phyloP scores from a whole-genome alignment of 2,888 invertebrate species.

The Carpatolechia fugitivella region DNA sequence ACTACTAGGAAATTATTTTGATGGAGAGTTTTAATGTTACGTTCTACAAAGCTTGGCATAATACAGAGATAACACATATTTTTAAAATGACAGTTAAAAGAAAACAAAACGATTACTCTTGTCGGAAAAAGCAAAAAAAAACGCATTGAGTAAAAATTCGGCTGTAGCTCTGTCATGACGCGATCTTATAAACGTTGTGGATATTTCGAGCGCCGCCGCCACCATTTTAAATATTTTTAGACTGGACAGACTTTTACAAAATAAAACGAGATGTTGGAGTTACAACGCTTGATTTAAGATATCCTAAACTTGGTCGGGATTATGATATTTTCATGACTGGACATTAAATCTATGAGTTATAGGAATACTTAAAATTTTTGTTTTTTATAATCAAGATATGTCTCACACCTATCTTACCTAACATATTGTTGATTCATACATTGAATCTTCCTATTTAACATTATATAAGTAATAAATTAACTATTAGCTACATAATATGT shows the following conservation, averaged over 20 bases:
- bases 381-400: too few species aligned
- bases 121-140: slow-evolving; percentile 1
- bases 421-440: too few species aligned
- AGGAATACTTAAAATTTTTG: too few species aligned
- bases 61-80: too few species aligned
- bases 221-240: slow-evolving; percentile 69
- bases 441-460: too few species aligned
- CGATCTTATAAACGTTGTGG: slow-evolving; percentile 44
- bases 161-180: slow-evolving; percentile 39
- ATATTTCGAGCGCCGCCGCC: slow-evolving; percentile 63
- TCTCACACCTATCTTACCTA: too few species aligned
- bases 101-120: slow-evolving; percentile 5
- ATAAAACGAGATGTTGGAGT: slow-evolving; percentile 64
- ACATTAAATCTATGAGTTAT: too few species aligned
- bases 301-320: slow-evolving; percentile 29
- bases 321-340: slow-evolving; percentile 1
- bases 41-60: too few species aligned
- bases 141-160: slow-evolving; percentile 26
- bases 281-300: slow-evolving; percentile 54
- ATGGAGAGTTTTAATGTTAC: too few species aligned
- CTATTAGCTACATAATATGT: too few species aligned
- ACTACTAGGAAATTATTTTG: too few species aligned
- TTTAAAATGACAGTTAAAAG: not conserved
- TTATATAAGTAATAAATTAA: too few species aligned
- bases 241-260: slow-evolving; percentile 73